A percentile compares a stretch with the other conserved stretches of the same genome.
Conservation (phyloP, 1,140 invertebrate species). For the Anastatus disparis region DNA sequence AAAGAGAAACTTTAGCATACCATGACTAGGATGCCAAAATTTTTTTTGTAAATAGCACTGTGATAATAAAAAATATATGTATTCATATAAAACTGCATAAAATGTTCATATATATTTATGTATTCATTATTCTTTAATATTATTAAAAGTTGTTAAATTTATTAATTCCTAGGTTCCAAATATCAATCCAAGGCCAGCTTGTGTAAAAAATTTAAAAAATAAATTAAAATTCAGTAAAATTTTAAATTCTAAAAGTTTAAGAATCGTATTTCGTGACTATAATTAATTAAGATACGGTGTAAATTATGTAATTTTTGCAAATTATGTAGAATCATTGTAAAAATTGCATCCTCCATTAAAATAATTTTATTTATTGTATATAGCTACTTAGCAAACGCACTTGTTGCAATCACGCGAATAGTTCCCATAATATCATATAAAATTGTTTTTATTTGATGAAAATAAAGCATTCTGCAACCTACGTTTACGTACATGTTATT, state of each 20-base stretch:
- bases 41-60: conserved; percentile 16
- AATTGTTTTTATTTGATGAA: background rate
- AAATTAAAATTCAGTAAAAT: background rate
- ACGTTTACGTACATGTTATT: conserved; percentile 34
- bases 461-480: conserved; percentile 15
- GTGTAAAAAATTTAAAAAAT: conserved; percentile 28
- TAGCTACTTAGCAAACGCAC: conserved; percentile 5
- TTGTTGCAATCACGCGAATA: conserved; percentile 11
- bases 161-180: conserved; percentile 2
- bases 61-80: conserved; percentile 28
- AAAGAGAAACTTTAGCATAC: conserved; percentile 1
- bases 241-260: conserved; percentile 23
- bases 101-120: conserved; percentile 13
- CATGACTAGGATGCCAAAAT: conserved; percentile 10
- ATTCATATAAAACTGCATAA: conserved; percentile 4
- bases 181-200: conserved; percentile 35
- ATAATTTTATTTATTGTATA: conserved; percentile 18
- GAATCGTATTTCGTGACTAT: conserved; percentile 13
- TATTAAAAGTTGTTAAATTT: background rate
- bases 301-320: conserved; percentile 27
- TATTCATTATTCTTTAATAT: background rate
- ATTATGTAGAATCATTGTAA: conserved; percentile 14
- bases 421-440: background rate
- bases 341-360: conserved; percentile 2
- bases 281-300: background rate